A percentile compares a stretch with the other conserved stretches of the same genome.
Evolutionary conservation across 1,140 invertebrate genomes (phyloP).

Genomic region (Plutomurus gul): DNA sequence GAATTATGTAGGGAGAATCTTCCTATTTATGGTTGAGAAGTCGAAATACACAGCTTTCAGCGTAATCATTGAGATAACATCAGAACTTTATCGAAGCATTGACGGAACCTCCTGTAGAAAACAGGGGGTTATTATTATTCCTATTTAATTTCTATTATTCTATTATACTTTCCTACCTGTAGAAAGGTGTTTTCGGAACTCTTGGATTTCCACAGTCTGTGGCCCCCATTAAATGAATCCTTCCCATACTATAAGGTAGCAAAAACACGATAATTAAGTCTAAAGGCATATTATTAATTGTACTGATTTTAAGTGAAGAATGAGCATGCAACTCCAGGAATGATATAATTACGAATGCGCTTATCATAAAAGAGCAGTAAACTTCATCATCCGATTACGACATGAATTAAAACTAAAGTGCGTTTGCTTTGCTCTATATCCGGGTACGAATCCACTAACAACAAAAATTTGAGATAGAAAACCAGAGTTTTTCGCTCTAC

Average conservation of each 20-base stretch:
- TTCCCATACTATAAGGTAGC: constrained; percentile 42
- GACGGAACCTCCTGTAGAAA: constrained; percentile 44
- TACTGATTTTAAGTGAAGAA: neutral
- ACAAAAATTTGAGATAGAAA: neutral
- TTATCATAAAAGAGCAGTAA: constrained; percentile 18
- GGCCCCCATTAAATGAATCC: constrained; percentile 50
- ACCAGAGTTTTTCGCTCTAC: neutral
- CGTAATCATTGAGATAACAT: constrained; percentile 21
- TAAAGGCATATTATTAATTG: neutral
- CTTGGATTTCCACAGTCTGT: constrained; percentile 40
- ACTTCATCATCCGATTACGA: neutral
- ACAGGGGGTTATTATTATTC: no score
- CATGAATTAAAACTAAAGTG: neutral
- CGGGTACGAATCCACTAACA: neutral
- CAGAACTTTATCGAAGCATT: constrained; percentile 47
- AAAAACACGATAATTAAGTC: constrained; percentile 7
- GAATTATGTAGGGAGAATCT: no score
- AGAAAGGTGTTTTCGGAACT: constrained; percentile 43
- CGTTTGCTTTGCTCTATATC: neutral
- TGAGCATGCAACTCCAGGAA: neutral
- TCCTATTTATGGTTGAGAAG: constrained; percentile 13
- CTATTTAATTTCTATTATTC: no score
- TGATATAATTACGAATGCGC: neutral
- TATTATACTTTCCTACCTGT: no score
- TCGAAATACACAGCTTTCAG: neutral